A percentile compares a stretch with the other conserved stretches of the same genome.
phyloP scores from a whole-genome alignment of 2,797 vertebrate genomes.

The Euthynnus affinis region DNA sequence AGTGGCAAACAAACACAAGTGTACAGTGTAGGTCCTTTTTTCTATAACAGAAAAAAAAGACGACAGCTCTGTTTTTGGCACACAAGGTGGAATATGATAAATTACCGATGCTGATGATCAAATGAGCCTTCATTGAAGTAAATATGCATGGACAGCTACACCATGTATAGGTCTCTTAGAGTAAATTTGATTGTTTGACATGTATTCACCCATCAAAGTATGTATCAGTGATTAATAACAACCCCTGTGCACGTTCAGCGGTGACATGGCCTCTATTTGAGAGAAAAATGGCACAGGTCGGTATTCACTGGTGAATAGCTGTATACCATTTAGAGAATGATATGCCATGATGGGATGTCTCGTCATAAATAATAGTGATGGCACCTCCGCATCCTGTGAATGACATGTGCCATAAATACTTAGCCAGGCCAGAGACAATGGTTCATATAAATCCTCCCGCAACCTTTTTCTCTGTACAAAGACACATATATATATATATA shows the following conservation, averaged over 20 bases:
- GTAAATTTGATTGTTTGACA: conserved; percentile 82
- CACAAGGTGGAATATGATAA: conserved; percentile 58
- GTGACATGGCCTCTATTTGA: conserved; percentile 85
- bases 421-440: conserved; percentile 73
- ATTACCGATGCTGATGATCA: conserved; percentile 63
- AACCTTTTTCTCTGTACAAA: conserved; percentile 54
- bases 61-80: conserved; percentile 56
- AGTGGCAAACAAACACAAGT: neutral
- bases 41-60: conserved; percentile 20
- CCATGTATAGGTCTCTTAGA: conserved; percentile 60
- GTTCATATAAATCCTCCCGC: conserved; percentile 75
- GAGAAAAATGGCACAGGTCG: conserved; percentile 83
- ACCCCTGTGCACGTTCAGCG: conserved; percentile 65
- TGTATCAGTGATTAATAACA: conserved; percentile 84
- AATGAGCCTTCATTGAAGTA: conserved; percentile 74
- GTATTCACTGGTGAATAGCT: conserved; percentile 77
- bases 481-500: conserved; percentile 46
- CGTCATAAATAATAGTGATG: conserved; percentile 87
- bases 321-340: conserved; percentile 87
- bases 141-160: conserved; percentile 69
- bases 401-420: conserved; percentile 88
- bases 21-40: conserved; percentile 21
- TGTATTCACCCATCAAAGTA: conserved; percentile 75
- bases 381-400: conserved; percentile 83
- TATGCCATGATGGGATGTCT: conserved; percentile 84